Conservation (phyloP, 2,888 invertebrate species). For the Bugulina stolonifera region DNA sequence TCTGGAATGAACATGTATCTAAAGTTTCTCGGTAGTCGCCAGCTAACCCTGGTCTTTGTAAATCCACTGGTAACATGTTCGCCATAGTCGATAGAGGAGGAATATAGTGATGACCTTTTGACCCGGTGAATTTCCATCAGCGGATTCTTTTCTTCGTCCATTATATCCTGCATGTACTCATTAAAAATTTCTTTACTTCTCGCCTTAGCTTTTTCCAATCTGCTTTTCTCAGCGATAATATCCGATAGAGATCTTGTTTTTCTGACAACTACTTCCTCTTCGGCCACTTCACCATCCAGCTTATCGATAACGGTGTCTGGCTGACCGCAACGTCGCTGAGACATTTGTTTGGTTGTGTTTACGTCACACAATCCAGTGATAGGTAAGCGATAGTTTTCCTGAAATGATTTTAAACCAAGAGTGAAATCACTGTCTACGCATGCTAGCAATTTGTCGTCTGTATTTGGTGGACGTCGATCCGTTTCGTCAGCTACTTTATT, state of each 20-base stretch:
- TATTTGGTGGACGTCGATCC: background rate
- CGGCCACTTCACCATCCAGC: background rate
- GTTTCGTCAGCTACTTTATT: background rate
- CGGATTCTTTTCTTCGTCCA: background rate
- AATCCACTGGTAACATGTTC: background rate
- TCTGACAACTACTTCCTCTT: background rate
- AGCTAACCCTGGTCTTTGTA: constrained; percentile 41
- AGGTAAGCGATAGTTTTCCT: background rate
- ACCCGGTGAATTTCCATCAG: background rate
- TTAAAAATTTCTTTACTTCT: background rate
- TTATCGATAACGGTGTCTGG: constrained; percentile 16
- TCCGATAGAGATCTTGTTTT: background rate
- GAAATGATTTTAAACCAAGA: background rate
- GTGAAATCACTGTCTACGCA: background rate
- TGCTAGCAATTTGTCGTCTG: background rate
- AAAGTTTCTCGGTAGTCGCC: constrained; percentile 45
- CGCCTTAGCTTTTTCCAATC: background rate
- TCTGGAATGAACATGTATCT: constrained; percentile 47
- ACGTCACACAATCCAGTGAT: background rate
- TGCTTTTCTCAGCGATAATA: background rate
- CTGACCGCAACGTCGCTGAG: constrained; percentile 10
- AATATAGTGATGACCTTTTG: background rate
- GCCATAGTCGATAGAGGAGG: background rate
- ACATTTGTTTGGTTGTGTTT: background rate
- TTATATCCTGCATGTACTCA: background rate